phyloP scores from a whole-genome alignment of 1,140 invertebrate genomes.

The Ceratosolen fusciceps region DNA sequence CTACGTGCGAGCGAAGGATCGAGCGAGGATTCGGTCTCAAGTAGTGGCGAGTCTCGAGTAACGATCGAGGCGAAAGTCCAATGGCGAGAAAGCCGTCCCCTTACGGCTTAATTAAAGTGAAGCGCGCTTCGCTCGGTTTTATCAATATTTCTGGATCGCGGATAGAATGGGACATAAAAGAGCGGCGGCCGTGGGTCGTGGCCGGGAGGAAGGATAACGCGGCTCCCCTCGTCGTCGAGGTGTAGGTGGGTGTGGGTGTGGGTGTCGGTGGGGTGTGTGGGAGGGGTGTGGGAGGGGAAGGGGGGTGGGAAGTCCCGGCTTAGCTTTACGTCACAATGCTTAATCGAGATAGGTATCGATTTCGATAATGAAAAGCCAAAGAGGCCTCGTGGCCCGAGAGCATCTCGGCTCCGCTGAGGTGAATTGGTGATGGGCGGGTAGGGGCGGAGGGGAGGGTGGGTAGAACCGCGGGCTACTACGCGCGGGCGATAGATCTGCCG shows the following conservation, averaged over 20 bases:
- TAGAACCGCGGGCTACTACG: background rate
- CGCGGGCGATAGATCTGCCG: background rate
- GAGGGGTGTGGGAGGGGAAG: too few species aligned
- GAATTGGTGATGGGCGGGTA: background rate
- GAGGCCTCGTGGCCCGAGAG: background rate
- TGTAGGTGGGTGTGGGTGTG: too few species aligned
- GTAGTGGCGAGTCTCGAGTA: too few species aligned
- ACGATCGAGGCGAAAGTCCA: too few species aligned
- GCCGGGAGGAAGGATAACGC: background rate
- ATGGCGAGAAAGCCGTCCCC: background rate
- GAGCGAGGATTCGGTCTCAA: too few species aligned
- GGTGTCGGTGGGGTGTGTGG: too few species aligned
- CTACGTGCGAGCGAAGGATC: too few species aligned
- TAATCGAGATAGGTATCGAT: constrained; percentile 24
- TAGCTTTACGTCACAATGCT: too few species aligned
- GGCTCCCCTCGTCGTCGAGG: too few species aligned
- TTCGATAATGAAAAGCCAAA: background rate
- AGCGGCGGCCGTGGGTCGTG: background rate
- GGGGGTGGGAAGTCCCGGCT: background rate
- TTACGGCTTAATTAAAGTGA: background rate
- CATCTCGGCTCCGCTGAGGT: background rate
- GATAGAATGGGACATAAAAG: background rate
- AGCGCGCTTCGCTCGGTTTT: background rate
- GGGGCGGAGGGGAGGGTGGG: background rate
- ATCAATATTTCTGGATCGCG: background rate